Percentiles rank a stretch among this genome's conserved stretches.
Evolutionary conservation across 2,797 vertebrate genomes (phyloP).

Genomic region (Acipenser ruthenus): DNA sequence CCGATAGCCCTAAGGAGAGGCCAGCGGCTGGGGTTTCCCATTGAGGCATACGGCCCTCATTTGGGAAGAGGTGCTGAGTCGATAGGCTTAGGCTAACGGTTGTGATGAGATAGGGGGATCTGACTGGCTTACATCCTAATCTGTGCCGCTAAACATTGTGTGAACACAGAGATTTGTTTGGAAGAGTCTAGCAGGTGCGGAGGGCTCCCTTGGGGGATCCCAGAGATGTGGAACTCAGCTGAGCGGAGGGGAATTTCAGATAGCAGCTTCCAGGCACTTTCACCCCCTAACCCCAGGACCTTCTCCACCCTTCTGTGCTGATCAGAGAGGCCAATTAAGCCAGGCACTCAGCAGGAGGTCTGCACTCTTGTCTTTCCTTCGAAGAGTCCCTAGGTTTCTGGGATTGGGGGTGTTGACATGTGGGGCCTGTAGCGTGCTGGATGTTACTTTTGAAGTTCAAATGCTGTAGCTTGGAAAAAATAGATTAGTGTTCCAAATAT

Average conservation of each 20-base stretch:
- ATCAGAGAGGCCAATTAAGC: slow-evolving; percentile 1
- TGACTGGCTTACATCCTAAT: neutral
- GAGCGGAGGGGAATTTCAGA: neutral
- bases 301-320: neutral
- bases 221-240: neutral
- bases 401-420: too few species aligned
- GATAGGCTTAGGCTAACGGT: slow-evolving; percentile 3
- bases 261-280: too few species aligned
- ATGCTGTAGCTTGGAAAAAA: too few species aligned
- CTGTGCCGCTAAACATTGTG: neutral
- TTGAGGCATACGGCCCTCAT: neutral
- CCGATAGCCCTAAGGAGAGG: neutral
- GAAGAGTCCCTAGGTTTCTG: neutral
- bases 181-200: neutral
- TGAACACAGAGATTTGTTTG: neutral
- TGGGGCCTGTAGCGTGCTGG: too few species aligned
- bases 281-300: neutral
- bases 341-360: neutral
- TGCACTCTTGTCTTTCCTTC: neutral
- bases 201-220: neutral
- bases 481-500: too few species aligned
- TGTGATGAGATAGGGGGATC: neutral
- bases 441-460: too few species aligned
- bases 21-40: neutral
- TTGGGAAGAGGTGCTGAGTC: neutral